Percentiles rank a stretch among this genome's conserved stretches.
Evolutionary conservation across 2,888 invertebrate genomes (phyloP).

Genomic region (Netelia melanura): DNA sequence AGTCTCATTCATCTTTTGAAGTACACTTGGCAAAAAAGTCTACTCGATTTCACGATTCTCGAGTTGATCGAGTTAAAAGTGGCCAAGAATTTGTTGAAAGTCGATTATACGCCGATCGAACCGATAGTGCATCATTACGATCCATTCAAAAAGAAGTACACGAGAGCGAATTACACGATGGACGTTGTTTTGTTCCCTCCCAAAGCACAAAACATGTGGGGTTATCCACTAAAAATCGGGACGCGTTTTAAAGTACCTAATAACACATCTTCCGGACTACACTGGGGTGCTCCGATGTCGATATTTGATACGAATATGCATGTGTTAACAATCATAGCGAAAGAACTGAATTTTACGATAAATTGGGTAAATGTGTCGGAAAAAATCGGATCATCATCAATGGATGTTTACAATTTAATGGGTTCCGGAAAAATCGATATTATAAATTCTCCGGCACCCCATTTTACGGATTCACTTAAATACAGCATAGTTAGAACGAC

Average conservation of each 20-base stretch:
- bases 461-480: not conserved
- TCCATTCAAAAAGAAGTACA: slow-evolving; percentile 65
- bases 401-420: slow-evolving; percentile 3
- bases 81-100: not conserved
- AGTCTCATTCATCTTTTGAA: slow-evolving; percentile 54
- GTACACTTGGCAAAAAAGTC: slow-evolving; percentile 58
- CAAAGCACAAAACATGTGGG: slow-evolving; percentile 67
- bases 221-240: slow-evolving; percentile 60
- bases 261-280: not conserved
- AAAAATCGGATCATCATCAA: not conserved
- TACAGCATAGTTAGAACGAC: slow-evolving; percentile 27
- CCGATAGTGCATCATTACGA: slow-evolving; percentile 67
- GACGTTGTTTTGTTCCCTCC: slow-evolving; percentile 64
- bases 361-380: not conserved
- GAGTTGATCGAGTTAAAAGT: slow-evolving; percentile 45
- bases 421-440: slow-evolving; percentile 57
- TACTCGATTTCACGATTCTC: slow-evolving; percentile 65
- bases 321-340: slow-evolving; percentile 14
- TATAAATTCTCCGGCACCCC: not conserved
- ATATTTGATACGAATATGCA: slow-evolving; percentile 38
- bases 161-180: slow-evolving; percentile 34
- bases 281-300: not conserved
- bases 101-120: not conserved
- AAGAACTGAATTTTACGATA: slow-evolving; percentile 68
- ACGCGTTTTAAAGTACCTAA: not conserved